Base-by-base conservation (phyloP, 2,113 vertebrate species). In the Pelvicachromis taeniatus region DNA sequence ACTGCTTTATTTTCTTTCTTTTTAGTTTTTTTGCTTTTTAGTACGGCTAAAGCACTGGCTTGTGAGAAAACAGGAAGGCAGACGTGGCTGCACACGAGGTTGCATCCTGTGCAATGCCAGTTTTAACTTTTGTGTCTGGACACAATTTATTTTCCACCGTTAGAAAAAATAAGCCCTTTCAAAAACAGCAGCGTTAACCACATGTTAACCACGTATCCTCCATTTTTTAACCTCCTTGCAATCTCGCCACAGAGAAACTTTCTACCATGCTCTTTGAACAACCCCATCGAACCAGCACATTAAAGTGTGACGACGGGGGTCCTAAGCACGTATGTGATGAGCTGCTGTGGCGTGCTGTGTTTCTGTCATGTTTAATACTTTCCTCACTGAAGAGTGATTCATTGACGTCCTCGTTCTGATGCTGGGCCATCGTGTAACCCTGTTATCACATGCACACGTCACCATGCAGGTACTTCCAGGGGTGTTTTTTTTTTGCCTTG, bases 91-190 rank as follows among this genome's bases (percentile, higher is more conserved):
- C 11, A 65, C 33, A 65, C 7, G 48, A 50, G 35, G 42, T 42
- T 68, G 4, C 63, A 68, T 68, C 35, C 35, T 42, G 63, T 68
- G 63, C 23, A 68, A 7, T 2, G n/a, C 0, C 35, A 68, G 42
- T 68, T 42, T 68, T 8, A 42, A 23, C 63, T 23, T 16, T 23
- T 68, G n/a, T 0, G 0, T 68, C 12, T 26, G 26, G 26, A 26
- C 26, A 26, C 26, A 3, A 26, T 26, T 26, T 26, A 26, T 26
- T n/a, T n/a, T n/a, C n/a, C 26, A 26, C 2, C 26, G 2, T 26
- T 26, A 26, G 26, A 26, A 26, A 26, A 26, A 63, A 23, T 38
- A 26, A 4, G 9, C 63, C 63, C n/a, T 23, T 68, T 68, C 21
- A 3, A n/a, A 13, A 23, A 40, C n/a, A 14, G 12, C 12, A 42